Evolutionary conservation across 2,113 vertebrate genomes (phyloP).

Genomic region (Enhydra lutris): DNA sequence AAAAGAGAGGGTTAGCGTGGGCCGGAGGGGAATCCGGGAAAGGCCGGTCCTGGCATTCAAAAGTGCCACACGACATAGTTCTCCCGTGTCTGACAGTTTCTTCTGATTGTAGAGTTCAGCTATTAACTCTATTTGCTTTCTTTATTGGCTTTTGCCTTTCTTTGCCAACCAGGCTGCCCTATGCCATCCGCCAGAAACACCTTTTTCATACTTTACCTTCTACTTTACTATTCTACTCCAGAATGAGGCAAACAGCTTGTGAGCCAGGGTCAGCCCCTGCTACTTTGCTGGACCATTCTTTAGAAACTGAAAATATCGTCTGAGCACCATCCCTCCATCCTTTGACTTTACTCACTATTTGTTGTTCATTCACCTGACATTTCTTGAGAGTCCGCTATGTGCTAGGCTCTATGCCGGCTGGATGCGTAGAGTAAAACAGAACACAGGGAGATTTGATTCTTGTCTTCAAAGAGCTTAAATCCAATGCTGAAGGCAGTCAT

Average conservation of each 20-base stretch:
- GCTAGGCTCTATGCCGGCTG: neutral
- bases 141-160: slow-evolving; percentile 2
- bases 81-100: neutral
- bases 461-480: neutral
- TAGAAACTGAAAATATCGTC: neutral
- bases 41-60: neutral
- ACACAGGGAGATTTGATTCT: neutral
- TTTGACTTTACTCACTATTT: neutral
- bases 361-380: neutral
- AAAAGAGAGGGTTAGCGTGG: neutral
- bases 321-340: neutral
- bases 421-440: neutral
- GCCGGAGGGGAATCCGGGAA: neutral
- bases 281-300: neutral
- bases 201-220: neutral
- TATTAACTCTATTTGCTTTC: neutral
- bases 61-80: neutral
- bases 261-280: neutral
- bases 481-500: neutral
- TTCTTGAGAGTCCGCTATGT: neutral
- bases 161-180: neutral
- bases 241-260: neutral
- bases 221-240: neutral
- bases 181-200: neutral
- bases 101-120: slow-evolving; percentile 41